phyloP scores from a whole-genome alignment of 1,140 invertebrate species.

The Pseudoatta argentina region DNA sequence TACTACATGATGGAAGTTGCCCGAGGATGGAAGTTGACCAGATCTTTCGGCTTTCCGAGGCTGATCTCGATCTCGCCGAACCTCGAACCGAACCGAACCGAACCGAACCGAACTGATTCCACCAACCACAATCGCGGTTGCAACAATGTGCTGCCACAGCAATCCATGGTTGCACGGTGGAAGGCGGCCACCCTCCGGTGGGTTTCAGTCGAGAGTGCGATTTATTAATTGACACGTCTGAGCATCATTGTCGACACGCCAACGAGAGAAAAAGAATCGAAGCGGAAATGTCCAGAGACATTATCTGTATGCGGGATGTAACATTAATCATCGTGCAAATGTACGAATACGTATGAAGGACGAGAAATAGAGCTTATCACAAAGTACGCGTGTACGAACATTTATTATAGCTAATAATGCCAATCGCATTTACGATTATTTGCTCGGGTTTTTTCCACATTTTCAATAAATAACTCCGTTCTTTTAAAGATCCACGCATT shows the following conservation, averaged over 20 bases:
- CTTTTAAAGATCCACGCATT: not conserved
- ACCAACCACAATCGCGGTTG: slow-evolving; percentile 2
- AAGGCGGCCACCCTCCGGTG: not conserved
- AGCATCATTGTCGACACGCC: slow-evolving; percentile 1
- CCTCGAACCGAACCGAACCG: no score
- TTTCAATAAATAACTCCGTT: not conserved
- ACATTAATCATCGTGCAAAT: not conserved
- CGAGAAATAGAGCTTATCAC: not conserved
- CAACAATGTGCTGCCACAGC: not conserved
- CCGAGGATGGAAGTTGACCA: slow-evolving; percentile 20
- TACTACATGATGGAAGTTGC: slow-evolving; percentile 22
- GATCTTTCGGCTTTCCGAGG: slow-evolving; percentile 33
- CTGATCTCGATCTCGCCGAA: not conserved
- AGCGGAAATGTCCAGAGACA: slow-evolving; percentile 5
- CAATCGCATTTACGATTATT: not conserved
- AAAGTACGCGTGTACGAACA: no score
- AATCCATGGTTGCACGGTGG: not conserved
- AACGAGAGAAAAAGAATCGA: not conserved
- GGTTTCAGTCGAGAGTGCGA: not conserved
- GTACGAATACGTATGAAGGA: no score
- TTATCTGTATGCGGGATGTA: not conserved
- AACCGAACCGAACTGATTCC: not conserved
- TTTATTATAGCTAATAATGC: not conserved
- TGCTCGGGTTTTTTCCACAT: not conserved
- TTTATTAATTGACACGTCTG: slow-evolving; percentile 54